phyloP scores from a whole-genome alignment of 2,888 invertebrate genomes.

The Diarsia dahlii region DNA sequence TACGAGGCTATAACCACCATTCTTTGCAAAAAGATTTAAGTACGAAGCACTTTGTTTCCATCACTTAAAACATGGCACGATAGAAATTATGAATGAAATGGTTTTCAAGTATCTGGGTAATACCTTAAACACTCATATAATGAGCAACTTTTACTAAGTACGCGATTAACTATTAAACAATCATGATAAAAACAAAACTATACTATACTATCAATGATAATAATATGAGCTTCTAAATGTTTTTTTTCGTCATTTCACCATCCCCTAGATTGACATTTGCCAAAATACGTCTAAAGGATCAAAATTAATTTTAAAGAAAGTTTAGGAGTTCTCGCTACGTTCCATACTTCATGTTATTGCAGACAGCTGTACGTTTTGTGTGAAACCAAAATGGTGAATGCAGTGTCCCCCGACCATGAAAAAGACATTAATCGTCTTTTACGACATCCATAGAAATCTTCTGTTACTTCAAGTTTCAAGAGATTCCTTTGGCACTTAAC shows the following conservation, averaged over 20 bases:
- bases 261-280: no score
- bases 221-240: background rate
- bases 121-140: no score
- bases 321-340: background rate
- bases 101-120: no score
- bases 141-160: no score
- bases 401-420: slow-evolving; percentile 39
- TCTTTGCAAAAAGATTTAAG: no score
- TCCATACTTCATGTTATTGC: slow-evolving; percentile 24
- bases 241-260: background rate
- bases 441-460: slow-evolving; percentile 51
- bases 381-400: slow-evolving; percentile 37
- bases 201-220: no score
- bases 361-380: slow-evolving; percentile 17
- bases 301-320: background rate
- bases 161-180: no score
- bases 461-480: slow-evolving; percentile 35
- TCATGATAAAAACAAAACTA: no score
- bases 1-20: no score
- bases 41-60: background rate
- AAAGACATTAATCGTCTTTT: slow-evolving; percentile 51
- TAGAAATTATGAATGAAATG: background rate
- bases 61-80: background rate
- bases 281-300: background rate
- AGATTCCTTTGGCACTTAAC: slow-evolving; percentile 29